Base-by-base conservation (phyloP, 1,140 invertebrate genomes). In the Wiebesia pumilae region DNA sequence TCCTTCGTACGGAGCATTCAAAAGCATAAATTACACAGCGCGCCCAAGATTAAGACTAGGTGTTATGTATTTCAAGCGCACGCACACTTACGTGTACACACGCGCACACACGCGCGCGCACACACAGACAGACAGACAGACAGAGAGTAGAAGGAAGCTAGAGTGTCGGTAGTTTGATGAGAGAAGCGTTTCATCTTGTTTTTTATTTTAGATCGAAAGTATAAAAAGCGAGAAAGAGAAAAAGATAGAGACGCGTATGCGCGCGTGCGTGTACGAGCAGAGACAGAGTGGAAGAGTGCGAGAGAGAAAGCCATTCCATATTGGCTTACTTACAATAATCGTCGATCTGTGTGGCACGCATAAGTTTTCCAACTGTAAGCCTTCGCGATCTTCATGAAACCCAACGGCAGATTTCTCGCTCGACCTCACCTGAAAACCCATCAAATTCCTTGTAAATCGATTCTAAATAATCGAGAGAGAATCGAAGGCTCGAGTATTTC, bases 361-460 rank as follows among this genome's bases (percentile, higher is more conserved):
- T 85, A 92, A 90, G 92, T 93, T 92, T 82, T 91, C 89, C 91
- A 93, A 93, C 88, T 91, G 92, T 80, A 92, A 89, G 88, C 90
- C 90, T 65, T 92, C 90, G 87, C 92, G 92, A 90, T 87, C 89
- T 90, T 92, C 91, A 88, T 90, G 89, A 87, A 89, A 90, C 88
- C 88, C 88, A 75, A 89, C 88, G 58, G 89, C 89, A 81, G 89
- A 88, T 88, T 92, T 91, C 89, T 90, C 90, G 81, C 90, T 90
- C 81, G 92, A 91, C 88, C 91, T 93, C 84, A 90, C 92, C 91
- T 92, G 92, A 75, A 93, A 93, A 90, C 88, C 90, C 90, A 93
- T 89, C 84, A 92, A 91, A 90, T 88, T 89, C 85, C 87, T 88
- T 38, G 88, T 89, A 88, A 90, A 89, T 89, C 75, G 84, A 88